These are phyloP conservation scores for Benitochromis conjunctus DNA, from an alignment of 2,113 vertebrate genomes.

Conservation along the genomic window DNA sequence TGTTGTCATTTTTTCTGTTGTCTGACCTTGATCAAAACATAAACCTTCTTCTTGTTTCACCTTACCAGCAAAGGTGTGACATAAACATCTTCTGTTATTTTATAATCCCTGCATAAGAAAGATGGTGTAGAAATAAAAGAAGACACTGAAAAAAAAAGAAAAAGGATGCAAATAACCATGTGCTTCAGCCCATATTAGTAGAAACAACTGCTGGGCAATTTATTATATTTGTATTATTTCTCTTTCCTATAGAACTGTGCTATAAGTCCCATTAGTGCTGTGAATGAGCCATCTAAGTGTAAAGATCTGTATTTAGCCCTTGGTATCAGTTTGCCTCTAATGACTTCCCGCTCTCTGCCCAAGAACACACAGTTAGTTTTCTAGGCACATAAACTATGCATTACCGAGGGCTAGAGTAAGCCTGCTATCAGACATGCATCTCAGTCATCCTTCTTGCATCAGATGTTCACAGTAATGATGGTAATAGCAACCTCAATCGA, in stretches of 20 bases:
- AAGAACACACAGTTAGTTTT: slow-evolving; percentile 32
- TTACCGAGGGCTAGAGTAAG: slow-evolving; percentile 33
- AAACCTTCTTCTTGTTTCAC: background rate
- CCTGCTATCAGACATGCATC: slow-evolving; percentile 42
- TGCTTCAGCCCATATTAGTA: background rate
- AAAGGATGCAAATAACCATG: background rate
- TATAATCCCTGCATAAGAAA: background rate
- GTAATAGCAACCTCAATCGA: slow-evolving; percentile 20
- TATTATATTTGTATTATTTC: slow-evolving; percentile 1
- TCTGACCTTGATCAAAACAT: background rate
- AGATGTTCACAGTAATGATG: slow-evolving; percentile 30
- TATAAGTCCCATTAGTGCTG: slow-evolving; percentile 35
- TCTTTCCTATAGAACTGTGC: background rate
- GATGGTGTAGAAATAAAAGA: background rate
- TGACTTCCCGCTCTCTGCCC: slow-evolving; percentile 27
- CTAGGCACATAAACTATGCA: slow-evolving; percentile 35
- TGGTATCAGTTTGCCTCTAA: slow-evolving; percentile 46
- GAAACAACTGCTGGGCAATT: background rate
- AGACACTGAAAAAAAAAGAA: background rate
- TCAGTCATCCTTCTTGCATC: slow-evolving; percentile 22
- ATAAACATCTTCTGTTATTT: background rate
- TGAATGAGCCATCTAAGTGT: slow-evolving; percentile 34
- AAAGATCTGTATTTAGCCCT: slow-evolving; percentile 51
- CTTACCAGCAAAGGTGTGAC: background rate
- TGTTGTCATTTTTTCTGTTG: background rate